Percentiles rank a stretch among this genome's conserved stretches.
Evolutionary conservation across 2,113 vertebrate species (phyloP).

Genomic region (Oenanthe melanoleuca): DNA sequence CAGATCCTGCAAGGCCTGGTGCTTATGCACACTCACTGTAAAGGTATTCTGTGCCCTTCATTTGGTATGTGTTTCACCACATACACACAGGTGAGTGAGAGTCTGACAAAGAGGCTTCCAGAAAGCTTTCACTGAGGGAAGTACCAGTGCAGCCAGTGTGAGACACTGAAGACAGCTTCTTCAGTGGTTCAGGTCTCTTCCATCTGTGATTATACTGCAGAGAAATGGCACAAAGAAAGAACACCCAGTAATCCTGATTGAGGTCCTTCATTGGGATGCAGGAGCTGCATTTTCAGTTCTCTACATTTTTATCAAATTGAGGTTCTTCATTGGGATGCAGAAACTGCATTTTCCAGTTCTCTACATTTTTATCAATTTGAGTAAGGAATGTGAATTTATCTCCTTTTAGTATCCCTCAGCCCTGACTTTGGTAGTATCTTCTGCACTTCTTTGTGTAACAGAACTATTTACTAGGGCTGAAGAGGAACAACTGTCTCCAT

Average conservation of each 20-base stretch:
- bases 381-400: neutral
- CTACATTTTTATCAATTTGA: neutral
- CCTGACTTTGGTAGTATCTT: neutral
- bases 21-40: neutral
- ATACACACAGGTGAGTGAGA: neutral
- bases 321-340: neutral
- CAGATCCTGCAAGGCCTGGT: neutral
- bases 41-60: neutral
- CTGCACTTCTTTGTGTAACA: neutral
- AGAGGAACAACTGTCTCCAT: neutral
- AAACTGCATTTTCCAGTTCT: neutral
- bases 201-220: neutral
- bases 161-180: neutral
- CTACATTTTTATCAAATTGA: neutral
- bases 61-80: neutral
- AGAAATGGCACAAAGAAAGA: neutral
- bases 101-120: neutral
- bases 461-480: neutral
- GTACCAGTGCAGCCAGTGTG: neutral
- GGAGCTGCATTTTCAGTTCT: neutral
- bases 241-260: neutral
- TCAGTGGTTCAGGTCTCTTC: neutral
- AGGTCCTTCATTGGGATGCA: neutral
- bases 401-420: neutral
- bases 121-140: neutral